Percentiles rank a stretch among this genome's conserved stretches.
phyloP scores from a whole-genome alignment of 2,113 vertebrate genomes.

The Phoxinus phoxinus region DNA sequence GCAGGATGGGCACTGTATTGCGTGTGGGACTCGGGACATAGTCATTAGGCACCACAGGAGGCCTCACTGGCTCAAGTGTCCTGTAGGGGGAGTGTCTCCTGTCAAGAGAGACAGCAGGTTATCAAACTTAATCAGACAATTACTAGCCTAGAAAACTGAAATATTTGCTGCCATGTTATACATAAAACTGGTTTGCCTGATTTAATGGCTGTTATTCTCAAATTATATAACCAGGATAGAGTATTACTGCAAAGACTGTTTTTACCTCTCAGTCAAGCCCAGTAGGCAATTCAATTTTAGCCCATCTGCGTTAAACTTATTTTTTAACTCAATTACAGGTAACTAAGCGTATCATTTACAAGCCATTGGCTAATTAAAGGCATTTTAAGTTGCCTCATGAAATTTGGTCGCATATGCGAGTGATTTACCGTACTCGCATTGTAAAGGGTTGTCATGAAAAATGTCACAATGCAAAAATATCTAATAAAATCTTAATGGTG shows the following conservation, averaged over 20 bases:
- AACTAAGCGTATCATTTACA: no score
- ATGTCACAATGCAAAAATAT: no score
- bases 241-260: neutral
- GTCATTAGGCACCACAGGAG: constrained; percentile 96
- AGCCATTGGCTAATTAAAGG: no score
- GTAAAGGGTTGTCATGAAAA: no score
- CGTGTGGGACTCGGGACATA: constrained; percentile 94
- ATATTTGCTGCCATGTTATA: neutral
- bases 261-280: no score
- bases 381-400: no score
- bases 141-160: neutral
- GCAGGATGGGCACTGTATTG: constrained; percentile 82
- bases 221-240: neutral
- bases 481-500: neutral
- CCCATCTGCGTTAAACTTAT: no score
- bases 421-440: no score
- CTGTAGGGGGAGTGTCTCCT: constrained; percentile 97
- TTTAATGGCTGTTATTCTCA: neutral
- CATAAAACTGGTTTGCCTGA: neutral
- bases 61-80: constrained; percentile 95
- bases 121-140: neutral
- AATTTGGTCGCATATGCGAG: no score
- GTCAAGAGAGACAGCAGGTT: constrained; percentile 60
- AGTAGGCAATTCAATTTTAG: no score
- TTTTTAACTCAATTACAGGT: no score